Evolutionary conservation across 2,113 vertebrate genomes (phyloP).

Genomic region (Ardeotis arabs): DNA sequence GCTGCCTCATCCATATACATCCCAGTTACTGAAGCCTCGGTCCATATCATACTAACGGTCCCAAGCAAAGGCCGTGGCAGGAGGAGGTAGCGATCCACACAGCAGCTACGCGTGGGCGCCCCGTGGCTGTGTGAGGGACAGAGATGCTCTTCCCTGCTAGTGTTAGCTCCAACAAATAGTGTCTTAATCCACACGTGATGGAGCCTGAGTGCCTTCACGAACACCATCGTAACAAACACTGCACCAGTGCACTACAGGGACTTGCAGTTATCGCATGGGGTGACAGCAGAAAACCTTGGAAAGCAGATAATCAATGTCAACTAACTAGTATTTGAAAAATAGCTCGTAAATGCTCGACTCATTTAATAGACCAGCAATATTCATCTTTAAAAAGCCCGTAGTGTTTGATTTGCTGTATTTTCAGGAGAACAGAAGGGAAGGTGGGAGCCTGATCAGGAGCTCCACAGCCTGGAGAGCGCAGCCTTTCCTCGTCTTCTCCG

Average conservation of each 20-base stretch:
- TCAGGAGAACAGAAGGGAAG: neutral
- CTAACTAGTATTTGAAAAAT: neutral
- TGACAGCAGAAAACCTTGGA: neutral
- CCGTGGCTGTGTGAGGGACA: fast-evolving
- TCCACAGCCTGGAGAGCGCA: fast-evolving
- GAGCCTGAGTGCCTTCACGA: neutral
- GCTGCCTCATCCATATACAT: neutral
- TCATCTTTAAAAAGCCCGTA: fast-evolving
- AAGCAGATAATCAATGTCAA: neutral
- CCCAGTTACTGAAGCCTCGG: fast-evolving
- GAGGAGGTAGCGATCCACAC: neutral
- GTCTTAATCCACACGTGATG: fast-evolving
- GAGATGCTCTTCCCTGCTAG: neutral
- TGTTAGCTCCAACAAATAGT: neutral
- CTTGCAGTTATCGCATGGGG: neutral
- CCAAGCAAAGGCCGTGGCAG: fast-evolving
- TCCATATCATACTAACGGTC: fast-evolving
- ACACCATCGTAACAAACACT: neutral
- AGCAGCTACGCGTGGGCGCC: fast-evolving
- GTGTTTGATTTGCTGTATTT: neutral
- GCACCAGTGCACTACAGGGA: neutral
- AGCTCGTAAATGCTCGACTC: fast-evolving
- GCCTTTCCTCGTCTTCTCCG: fast-evolving
- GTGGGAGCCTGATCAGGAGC: neutral
- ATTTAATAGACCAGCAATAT: neutral